Evolutionary conservation across 2,888 invertebrate species (phyloP), one percentile per base, ranked within the genome.

Genomic region (Syrista parreyssii): DNA sequence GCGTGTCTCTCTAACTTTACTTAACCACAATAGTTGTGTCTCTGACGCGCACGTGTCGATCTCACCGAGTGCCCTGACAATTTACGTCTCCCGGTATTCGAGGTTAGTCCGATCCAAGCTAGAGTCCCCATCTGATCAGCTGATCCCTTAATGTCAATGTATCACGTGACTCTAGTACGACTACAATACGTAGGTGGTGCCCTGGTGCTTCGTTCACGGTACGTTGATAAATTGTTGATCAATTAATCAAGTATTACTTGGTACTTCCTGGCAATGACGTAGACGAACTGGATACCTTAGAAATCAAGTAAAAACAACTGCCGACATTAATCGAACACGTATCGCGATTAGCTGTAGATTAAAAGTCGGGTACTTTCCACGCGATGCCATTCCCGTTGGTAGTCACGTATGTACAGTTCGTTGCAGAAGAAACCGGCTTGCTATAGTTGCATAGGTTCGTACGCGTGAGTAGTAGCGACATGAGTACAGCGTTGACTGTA

Each of bases 91-190:
- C 73, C 68, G 68, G 74, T 75, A 23, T 73, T 76, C 76, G 69
- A 55, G 55, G 55, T 23, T 55, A 55, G 55, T 55, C 55, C 23
- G 23, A 9, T 55, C 9, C 23, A 40, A 69, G 32, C 71, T 33
- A 31, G 36, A 12, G 33, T 30, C 30, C 23, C 35, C 35, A 68
- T 73, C 35, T 6, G 75, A 83, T 84, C 85, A 83, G 83, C 84
- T 86, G 84, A 86, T 82, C 84, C 84, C 86, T 83, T 74, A 55
- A 79, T 68, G 78, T 73, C 78, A 75, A 72, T 78, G 78, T 79
- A 76, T 82, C 82, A 83, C 82, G 84, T 84, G 84, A 55, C 55
- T 55, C 23, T 15, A 6, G 23, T 55, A 55, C 55, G 23, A 55
- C 2, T 55, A 23, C 55, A 55, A 23, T 55, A 55, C 6, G 55